Percentiles rank a stretch among this genome's conserved stretches.
Conservation (phyloP, 2,888 invertebrate genomes). For the Athrips mouffetella region DNA sequence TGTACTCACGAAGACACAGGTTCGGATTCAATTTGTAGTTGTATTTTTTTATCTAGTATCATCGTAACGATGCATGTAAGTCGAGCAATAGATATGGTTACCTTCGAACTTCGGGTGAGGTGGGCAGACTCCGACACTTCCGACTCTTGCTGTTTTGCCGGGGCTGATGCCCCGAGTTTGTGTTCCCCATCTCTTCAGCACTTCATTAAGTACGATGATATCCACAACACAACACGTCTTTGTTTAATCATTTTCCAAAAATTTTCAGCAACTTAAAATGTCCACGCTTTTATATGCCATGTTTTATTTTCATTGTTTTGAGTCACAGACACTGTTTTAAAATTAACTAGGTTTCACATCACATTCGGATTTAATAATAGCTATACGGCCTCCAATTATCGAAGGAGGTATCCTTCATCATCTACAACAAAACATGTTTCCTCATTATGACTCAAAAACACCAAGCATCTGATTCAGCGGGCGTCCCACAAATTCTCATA, state of each 20-base stretch:
- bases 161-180: constrained; percentile 61
- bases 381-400: no score
- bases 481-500: not conserved
- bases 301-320: no score
- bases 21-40: no score
- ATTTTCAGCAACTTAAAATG: no score
- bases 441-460: constrained; percentile 1
- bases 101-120: constrained; percentile 87
- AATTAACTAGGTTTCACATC: no score
- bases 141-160: constrained; percentile 69
- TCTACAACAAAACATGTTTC: not conserved
- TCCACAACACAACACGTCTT: not conserved
- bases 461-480: constrained; percentile 7
- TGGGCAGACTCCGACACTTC: constrained; percentile 86
- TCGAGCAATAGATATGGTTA: constrained; percentile 42
- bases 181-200: constrained; percentile 60
- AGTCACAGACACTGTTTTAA: no score
- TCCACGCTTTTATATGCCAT: no score
- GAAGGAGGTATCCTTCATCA: not conserved
- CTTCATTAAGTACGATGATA: constrained; percentile 16
- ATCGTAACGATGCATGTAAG: not conserved
- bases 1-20: no score
- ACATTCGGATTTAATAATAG: no score
- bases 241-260: not conserved
- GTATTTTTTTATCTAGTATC: not conserved